Base-by-base conservation (phyloP, 1,140 invertebrate genomes). In the Prorops nasuta region DNA sequence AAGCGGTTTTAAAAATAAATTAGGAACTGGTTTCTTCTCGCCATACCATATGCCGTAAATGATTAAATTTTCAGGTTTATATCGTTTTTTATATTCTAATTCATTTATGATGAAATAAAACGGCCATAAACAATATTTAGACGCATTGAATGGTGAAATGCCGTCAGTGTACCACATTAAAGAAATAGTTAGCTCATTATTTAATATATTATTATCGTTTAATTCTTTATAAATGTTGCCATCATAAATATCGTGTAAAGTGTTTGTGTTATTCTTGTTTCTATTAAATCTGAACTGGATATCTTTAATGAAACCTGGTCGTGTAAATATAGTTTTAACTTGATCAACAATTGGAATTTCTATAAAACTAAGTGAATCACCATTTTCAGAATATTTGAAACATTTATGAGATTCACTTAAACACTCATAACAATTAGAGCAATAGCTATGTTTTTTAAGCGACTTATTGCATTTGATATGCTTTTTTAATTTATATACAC, bases 71-170 rank as follows among this genome's bases (percentile, higher is more conserved):
- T 58, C 49, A 21, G 48, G 40, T 16, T 35, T 49, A 0, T 20
- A 31, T 15, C 52, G 39, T 10, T 36, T 2, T 1, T n/a, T 21
- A 19, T 36, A 59, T 1, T 42, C 42, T 3, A 59, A 36, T 44
- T 59, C 57, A 20, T 56, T 69, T 1, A 70, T 49, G 3, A 36
- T 42, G 3, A 64, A 24, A 40, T 67, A 53, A 22, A 68, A 49
- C 18, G 66, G 67, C 66, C 67, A 70, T 19, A 69, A 43, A 40
- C 44, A 47, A 15, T 45, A 44, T 47, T 64, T 60, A 3, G 63
- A 70, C 2, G 62, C 67, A 18, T 61, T 60, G 31, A 63, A 70
- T 8, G 67, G 24, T 10, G 48, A 24, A 8, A 69, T 48, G 2
- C 63, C 63, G 49, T 71, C 66, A 0, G 59, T 56, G 21, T 60